A percentile compares a stretch with the other conserved stretches of the same genome.
Conservation (phyloP, 2,888 invertebrate species). For the Morinoia aosen region DNA sequence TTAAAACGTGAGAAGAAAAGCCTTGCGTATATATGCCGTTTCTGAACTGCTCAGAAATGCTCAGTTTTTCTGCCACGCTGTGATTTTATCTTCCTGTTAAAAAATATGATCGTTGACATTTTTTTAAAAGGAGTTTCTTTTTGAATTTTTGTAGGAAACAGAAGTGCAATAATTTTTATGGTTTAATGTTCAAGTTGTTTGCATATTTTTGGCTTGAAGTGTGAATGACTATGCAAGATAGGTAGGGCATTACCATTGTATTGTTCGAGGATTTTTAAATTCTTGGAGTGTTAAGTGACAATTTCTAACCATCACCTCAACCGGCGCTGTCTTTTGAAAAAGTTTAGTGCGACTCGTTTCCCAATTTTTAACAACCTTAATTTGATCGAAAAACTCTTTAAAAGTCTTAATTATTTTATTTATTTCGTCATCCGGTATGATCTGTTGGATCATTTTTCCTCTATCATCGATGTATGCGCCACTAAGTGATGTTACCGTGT, state of each 20-base stretch:
- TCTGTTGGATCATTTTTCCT: too few species aligned
- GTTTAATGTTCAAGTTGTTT: background rate
- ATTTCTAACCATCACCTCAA: too few species aligned
- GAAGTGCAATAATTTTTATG: background rate
- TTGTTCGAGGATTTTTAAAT: too few species aligned
- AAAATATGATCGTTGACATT: background rate
- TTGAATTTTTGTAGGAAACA: background rate
- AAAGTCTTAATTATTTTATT: too few species aligned
- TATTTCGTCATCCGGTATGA: too few species aligned
- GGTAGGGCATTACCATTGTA: background rate
- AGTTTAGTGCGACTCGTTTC: too few species aligned
- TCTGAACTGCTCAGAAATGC: background rate
- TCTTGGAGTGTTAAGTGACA: too few species aligned
- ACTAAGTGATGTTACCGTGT: too few species aligned
- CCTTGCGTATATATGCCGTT: background rate
- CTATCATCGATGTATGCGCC: too few species aligned
- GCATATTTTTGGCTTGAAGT: background rate
- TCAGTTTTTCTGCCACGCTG: background rate
- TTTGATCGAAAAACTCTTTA: too few species aligned
- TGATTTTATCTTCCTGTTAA: background rate
- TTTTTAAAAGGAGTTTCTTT: background rate
- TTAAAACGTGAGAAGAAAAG: background rate
- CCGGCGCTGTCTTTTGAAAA: too few species aligned
- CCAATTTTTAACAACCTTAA: too few species aligned
- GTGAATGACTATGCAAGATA: background rate